Percentiles rank a stretch among this genome's conserved stretches.
Evolutionary conservation across 2,888 invertebrate species (phyloP).

Genomic region (Orgyia antiqua): DNA sequence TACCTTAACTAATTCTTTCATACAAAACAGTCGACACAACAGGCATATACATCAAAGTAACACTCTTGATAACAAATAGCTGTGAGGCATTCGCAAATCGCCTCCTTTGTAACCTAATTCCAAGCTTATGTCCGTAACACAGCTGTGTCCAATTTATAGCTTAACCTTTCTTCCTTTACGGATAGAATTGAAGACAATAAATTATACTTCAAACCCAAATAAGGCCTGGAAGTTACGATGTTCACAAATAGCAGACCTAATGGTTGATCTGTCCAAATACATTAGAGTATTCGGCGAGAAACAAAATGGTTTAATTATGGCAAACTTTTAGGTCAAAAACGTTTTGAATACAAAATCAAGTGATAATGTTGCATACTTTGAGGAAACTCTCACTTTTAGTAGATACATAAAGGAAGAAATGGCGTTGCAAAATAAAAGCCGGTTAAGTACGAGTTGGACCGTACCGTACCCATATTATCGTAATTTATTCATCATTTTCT

Average conservation of each 20-base stretch:
- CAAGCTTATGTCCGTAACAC: constrained; percentile 65
- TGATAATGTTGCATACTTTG: background rate
- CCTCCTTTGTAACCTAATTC: constrained; percentile 69
- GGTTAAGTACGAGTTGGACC: too few species aligned
- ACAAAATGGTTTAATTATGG: constrained; percentile 13
- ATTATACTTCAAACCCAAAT: constrained; percentile 76
- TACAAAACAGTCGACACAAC: too few species aligned
- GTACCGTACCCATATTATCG: too few species aligned
- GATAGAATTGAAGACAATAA: constrained; percentile 75
- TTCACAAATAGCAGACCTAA: constrained; percentile 54
- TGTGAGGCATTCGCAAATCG: constrained; percentile 56
- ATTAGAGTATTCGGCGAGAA: constrained; percentile 44
- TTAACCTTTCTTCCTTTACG: constrained; percentile 69
- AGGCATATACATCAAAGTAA: constrained; percentile 1
- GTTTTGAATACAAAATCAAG: background rate
- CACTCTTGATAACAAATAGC: constrained; percentile 32
- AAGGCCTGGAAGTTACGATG: constrained; percentile 67
- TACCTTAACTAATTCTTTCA: too few species aligned
- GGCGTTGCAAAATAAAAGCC: too few species aligned
- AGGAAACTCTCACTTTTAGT: too few species aligned
- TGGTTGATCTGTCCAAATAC: constrained; percentile 61
- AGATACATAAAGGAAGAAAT: too few species aligned
- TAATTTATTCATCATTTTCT: too few species aligned
- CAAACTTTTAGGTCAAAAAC: too few species aligned
- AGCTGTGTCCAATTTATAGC: constrained; percentile 68